Percentiles rank a stretch among this genome's conserved stretches.
phyloP scores from a whole-genome alignment of 2,113 vertebrate species.

The Psittacula cyanocephala region DNA sequence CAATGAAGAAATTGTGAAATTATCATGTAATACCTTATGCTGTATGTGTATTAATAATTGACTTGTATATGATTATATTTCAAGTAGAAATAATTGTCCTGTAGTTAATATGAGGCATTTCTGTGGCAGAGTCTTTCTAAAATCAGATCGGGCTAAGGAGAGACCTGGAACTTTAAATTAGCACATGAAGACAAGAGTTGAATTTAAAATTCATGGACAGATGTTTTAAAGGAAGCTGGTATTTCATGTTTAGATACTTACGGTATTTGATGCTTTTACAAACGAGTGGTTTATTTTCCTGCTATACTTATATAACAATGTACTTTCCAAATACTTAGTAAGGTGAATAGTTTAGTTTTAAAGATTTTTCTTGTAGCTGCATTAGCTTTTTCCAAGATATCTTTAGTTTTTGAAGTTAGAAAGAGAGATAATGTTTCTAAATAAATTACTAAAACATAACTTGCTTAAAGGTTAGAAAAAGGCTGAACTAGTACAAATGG shows the following conservation, averaged over 20 bases:
- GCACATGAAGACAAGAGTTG: neutral
- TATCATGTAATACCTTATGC: neutral
- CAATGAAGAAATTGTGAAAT: neutral
- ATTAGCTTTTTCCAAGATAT: neutral
- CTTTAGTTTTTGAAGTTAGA: neutral
- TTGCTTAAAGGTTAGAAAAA: neutral
- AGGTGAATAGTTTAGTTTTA: neutral
- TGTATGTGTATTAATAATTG: neutral
- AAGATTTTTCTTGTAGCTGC: neutral
- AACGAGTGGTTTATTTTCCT: neutral
- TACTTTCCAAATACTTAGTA: neutral
- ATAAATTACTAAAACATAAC: neutral
- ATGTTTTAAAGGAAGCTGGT: neutral
- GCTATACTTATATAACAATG: neutral
- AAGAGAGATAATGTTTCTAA: neutral
- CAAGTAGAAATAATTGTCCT: neutral
- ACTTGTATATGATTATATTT: neutral
- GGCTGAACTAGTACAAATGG: neutral
- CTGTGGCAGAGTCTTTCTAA: neutral
- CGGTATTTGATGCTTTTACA: neutral
- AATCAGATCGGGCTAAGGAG: neutral
- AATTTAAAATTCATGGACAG: neutral
- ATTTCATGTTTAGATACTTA: neutral
- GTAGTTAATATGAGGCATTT: neutral
- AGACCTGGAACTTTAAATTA: neutral